Percentiles rank a stretch among this genome's conserved stretches.
phyloP scores from a whole-genome alignment of 2,888 invertebrate species.

The Nyleta sp. region DNA sequence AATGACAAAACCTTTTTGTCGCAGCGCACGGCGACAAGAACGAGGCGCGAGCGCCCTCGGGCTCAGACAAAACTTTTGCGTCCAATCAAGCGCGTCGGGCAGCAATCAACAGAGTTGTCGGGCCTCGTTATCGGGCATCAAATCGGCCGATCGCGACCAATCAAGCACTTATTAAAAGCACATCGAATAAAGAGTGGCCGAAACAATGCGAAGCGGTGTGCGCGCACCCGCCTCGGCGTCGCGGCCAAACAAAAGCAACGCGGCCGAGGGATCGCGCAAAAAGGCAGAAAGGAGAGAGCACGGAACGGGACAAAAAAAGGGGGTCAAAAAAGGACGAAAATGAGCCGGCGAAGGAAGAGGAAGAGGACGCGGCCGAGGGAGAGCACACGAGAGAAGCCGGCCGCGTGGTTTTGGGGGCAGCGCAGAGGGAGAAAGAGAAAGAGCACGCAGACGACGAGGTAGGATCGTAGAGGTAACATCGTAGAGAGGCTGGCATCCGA shows the following conservation, averaged over 20 bases:
- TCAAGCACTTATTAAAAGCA: constrained; percentile 57
- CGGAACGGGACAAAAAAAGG: constrained; percentile 54
- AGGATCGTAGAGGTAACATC: constrained; percentile 78
- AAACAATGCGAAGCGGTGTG: constrained; percentile 24
- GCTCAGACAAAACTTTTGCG: constrained; percentile 26
- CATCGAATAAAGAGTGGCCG: constrained; percentile 39
- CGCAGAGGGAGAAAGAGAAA: constrained; percentile 68
- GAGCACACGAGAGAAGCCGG: constrained; percentile 47
- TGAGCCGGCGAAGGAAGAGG: constrained; percentile 62
- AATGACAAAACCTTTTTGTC: no score
- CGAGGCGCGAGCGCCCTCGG: no score
- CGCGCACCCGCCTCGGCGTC: constrained; percentile 11
- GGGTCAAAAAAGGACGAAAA: constrained; percentile 57
- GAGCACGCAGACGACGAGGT: constrained; percentile 74
- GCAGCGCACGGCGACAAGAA: no score
- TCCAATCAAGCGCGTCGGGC: constrained; percentile 15
- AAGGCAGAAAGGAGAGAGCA: constrained; percentile 50
- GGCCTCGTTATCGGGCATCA: constrained; percentile 32
- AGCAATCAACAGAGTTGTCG: constrained; percentile 44
- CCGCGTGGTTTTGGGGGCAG: constrained; percentile 55
- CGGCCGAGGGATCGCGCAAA: constrained; percentile 36
- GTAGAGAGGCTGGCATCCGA: constrained; percentile 80
- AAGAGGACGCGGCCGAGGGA: constrained; percentile 56
- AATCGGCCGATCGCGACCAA: constrained; percentile 44
- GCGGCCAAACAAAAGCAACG: constrained; percentile 30